Percentiles rank a stretch among this genome's conserved stretches.
Evolutionary conservation across 2,797 vertebrate species (phyloP).

Genomic region (Brachymystax lenok): DNA sequence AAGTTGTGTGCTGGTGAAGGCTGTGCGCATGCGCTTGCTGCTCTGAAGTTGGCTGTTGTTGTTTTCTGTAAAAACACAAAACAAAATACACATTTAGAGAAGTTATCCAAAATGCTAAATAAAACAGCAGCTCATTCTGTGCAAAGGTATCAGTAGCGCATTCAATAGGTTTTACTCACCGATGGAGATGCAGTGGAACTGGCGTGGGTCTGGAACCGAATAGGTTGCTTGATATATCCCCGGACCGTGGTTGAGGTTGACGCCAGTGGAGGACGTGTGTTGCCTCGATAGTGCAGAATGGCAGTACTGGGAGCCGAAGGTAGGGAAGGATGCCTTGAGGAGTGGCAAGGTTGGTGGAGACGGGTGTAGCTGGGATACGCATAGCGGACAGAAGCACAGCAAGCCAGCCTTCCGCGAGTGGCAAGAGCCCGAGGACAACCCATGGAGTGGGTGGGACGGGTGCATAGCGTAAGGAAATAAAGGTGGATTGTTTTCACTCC

Average conservation of each 20-base stretch:
- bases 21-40: constrained; percentile 98
- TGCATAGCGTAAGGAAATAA: constrained; percentile 93
- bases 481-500: constrained; percentile 82
- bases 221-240: constrained; percentile 93
- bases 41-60: constrained; percentile 90
- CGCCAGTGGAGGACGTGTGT: constrained; percentile 82
- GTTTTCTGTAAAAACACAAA: constrained; percentile 77
- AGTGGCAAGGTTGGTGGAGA: constrained; percentile 89
- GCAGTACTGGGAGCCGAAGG: constrained; percentile 93
- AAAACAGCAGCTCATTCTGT: not conserved
- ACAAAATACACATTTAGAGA: constrained; percentile 5
- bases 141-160: not conserved
- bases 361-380: constrained; percentile 92
- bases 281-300: constrained; percentile 87
- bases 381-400: constrained; percentile 95
- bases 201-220: constrained; percentile 89
- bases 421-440: constrained; percentile 84
- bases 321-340: constrained; percentile 91
- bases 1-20: constrained; percentile 98
- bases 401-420: constrained; percentile 94
- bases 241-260: constrained; percentile 84
- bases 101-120: not conserved
- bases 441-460: constrained; percentile 87
- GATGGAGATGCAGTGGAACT: constrained; percentile 98
- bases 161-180: constrained; percentile 79